phyloP scores from a whole-genome alignment of 1,140 invertebrate species.

The Drosophila pachea region DNA sequence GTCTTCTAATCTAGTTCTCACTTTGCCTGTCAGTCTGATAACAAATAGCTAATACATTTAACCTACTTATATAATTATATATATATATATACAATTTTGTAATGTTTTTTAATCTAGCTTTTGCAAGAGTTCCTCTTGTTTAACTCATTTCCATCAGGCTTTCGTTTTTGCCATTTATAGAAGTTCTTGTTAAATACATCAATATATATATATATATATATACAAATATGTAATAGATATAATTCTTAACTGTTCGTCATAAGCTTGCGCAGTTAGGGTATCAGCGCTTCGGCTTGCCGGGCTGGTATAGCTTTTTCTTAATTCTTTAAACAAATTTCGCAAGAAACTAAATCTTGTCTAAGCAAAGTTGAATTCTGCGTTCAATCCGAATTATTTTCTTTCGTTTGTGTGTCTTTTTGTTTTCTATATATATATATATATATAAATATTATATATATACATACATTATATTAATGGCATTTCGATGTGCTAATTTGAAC shows the following conservation, averaged over 20 bases:
- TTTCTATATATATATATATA: conserved; percentile 22
- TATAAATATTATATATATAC: conserved; percentile 30
- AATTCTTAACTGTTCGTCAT: not conserved
- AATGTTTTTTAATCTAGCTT: not conserved
- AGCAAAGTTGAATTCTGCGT: not conserved
- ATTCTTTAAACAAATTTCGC: not conserved
- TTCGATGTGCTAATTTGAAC: conserved; percentile 43
- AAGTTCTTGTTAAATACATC: not conserved
- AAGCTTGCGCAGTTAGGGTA: conserved; percentile 1
- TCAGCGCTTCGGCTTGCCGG: conserved; percentile 3
- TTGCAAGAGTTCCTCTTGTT: not conserved
- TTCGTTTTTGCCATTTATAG: not conserved
- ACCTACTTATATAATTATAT: not conserved
- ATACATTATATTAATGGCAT: conserved; percentile 38
- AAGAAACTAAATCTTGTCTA: conserved; percentile 20
- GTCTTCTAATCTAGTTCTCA: no score
- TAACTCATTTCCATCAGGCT: not conserved
- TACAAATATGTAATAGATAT: not conserved
- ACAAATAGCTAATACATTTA: no score
- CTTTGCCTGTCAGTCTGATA: not conserved
- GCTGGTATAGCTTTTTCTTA: not conserved
- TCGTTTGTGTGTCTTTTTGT: conserved; percentile 20
- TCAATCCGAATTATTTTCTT: conserved; percentile 21
- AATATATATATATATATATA: not conserved
- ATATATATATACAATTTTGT: not conserved